Conservation (phyloP, 2,888 invertebrate genomes). For the Caenorhabditis sp. region DNA sequence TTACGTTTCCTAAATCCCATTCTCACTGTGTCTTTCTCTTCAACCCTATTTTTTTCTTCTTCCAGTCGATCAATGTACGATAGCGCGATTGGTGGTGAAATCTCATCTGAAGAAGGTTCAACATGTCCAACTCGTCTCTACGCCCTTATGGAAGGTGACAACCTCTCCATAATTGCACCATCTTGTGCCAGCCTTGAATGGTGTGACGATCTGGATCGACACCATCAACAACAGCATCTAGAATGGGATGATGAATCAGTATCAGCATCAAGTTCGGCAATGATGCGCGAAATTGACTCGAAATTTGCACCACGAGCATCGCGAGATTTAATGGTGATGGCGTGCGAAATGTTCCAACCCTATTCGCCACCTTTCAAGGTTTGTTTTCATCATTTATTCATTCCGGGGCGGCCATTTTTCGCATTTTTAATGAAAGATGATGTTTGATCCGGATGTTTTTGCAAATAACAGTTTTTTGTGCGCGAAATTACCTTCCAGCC, state of each 20-base stretch:
- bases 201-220: conserved; percentile 50
- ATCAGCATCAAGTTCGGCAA: conserved; percentile 15
- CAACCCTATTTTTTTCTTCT: too few relatives aligned
- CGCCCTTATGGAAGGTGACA: conserved; percentile 27
- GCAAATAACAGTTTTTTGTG: background rate
- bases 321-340: conserved; percentile 55
- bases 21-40: too few relatives aligned
- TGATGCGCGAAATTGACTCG: background rate
- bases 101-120: conserved; percentile 56
- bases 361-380: conserved; percentile 52
- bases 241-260: conserved; percentile 35
- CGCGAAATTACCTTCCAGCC: too few relatives aligned
- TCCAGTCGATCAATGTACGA: conserved; percentile 59
- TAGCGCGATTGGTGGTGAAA: conserved; percentile 58
- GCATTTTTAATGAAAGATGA: background rate
- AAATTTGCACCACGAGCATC: conserved; percentile 34
- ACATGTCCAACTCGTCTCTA: conserved; percentile 22
- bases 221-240: conserved; percentile 20
- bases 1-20: too few relatives aligned
- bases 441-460: background rate
- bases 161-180: conserved; percentile 42
- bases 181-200: conserved; percentile 58
- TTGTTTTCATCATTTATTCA: conserved; percentile 1
- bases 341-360: conserved; percentile 53
- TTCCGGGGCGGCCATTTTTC: background rate